Evolutionary conservation across 2,888 invertebrate genomes (phyloP), one percentile per base, ranked within the genome.

Genomic region (Thecophora atra): DNA sequence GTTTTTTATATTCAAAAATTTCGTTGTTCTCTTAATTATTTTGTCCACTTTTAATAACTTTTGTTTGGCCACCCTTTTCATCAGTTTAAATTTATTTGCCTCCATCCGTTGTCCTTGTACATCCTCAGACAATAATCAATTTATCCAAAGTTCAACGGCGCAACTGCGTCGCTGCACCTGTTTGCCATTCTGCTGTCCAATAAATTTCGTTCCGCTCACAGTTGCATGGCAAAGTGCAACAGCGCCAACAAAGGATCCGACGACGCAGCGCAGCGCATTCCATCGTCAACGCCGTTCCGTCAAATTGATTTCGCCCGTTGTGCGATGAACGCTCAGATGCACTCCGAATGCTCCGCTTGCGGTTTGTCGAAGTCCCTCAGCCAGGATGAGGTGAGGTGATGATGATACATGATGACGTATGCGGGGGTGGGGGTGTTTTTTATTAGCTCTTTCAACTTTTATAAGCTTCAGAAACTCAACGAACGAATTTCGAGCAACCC

Each of bases 401-500:
- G 37, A 37, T 37, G 37, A 37, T 37, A 37, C 37, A 37, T 37
- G 47, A 15, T 47, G 47, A 5, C 47, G 11, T 47, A 11, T 15
- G 47, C 47, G 0, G 15, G 15, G 47, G 13, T 5, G 44, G 66
- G 52, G 68, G 62, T 66, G 72, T 74, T 79, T 77, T 77, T 79
- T 79, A 77, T 82, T 79, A 80, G 74, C 77, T 80, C 78, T 80
- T 82, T 82, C 80, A 82, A 82, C 83, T 81, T 82, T 82, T 82
- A 30, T 62, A 30, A 52, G 62, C 63, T 17, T 54, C 28, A 26
- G 30, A 52, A 63, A 24, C 51, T n/a, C n/a, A n/a, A 70, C 21
- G 63, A 63, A 63, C 52, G 62, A 70, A 62, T 62, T 70, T 63
- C 30, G 37, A 28, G 21, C 63, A 63, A 70, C 70, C 70, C 63